A percentile compares a stretch with the other conserved stretches of the same genome.
phyloP scores from a whole-genome alignment of 2,113 vertebrate genomes.

The Okapia johnstoni region DNA sequence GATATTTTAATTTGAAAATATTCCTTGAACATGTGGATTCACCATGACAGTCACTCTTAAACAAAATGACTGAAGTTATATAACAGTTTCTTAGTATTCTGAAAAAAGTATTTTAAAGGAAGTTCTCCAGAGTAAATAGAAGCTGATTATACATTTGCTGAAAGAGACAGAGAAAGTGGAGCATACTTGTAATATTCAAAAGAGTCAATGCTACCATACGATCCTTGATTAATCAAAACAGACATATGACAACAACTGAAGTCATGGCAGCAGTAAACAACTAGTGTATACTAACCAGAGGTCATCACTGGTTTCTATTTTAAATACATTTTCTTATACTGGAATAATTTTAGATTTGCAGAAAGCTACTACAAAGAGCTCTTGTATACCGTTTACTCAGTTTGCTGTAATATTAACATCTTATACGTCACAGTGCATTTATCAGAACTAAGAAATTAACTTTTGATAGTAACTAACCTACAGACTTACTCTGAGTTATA shows the following conservation, averaged over 20 bases:
- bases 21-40: background rate
- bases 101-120: background rate
- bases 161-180: background rate
- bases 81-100: background rate
- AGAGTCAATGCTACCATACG: background rate
- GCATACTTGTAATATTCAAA: background rate
- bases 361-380: background rate
- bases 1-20: background rate
- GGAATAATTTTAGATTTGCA: background rate
- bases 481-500: background rate
- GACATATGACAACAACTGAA: background rate
- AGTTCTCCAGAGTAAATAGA: background rate
- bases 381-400: background rate
- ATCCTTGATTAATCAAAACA: background rate
- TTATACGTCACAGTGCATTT: background rate
- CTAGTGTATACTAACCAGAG: background rate
- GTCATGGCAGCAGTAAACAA: background rate
- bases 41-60: background rate
- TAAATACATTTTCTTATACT: background rate
- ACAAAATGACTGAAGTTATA: background rate
- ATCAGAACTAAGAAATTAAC: background rate
- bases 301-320: background rate
- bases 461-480: background rate
- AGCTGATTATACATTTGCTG: background rate
- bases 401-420: background rate